These are phyloP conservation scores for Orthosia gothica DNA, from an alignment of 2,888 invertebrate species.

Conservation along the genomic window DNA sequence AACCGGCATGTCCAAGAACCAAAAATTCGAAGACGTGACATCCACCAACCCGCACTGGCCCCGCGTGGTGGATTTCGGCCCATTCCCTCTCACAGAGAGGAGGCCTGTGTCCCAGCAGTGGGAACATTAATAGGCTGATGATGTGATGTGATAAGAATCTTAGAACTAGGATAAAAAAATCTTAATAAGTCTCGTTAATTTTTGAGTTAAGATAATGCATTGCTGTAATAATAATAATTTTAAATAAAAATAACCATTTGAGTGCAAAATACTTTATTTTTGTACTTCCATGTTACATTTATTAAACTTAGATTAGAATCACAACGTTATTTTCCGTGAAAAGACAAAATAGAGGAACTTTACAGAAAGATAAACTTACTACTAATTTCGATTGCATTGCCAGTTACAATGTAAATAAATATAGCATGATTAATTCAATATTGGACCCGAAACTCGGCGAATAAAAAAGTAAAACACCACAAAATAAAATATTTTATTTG, in stretches of 20 bases:
- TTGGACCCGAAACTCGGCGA: conserved; percentile 6
- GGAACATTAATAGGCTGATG: too few relatives aligned
- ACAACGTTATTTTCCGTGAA: conserved; percentile 79
- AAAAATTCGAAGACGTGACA: too few relatives aligned
- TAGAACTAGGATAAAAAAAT: too few relatives aligned
- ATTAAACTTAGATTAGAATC: conserved; percentile 79
- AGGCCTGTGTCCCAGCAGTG: too few relatives aligned
- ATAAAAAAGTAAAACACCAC: too few relatives aligned
- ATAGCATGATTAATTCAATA: conserved; percentile 7
- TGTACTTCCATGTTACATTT: conserved; percentile 80
- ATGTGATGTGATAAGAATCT: too few relatives aligned
- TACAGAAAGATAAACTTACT: conserved; percentile 64
- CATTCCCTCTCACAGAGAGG: too few relatives aligned
- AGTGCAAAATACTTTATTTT: conserved; percentile 85
- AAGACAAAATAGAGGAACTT: conserved; percentile 83
- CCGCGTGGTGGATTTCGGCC: too few relatives aligned
- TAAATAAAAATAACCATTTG: conserved; percentile 20
- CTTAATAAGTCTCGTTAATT: too few relatives aligned
- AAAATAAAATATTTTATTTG: neutral
- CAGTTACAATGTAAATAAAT: conserved; percentile 34
- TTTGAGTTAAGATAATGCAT: too few relatives aligned
- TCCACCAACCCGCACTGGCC: too few relatives aligned
- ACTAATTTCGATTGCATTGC: conserved; percentile 47
- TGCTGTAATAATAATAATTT: neutral
- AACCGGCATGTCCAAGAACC: too few relatives aligned